Evolutionary conservation across 2,888 invertebrate genomes (phyloP).

Genomic region (Lepidocyrtoides sp.): DNA sequence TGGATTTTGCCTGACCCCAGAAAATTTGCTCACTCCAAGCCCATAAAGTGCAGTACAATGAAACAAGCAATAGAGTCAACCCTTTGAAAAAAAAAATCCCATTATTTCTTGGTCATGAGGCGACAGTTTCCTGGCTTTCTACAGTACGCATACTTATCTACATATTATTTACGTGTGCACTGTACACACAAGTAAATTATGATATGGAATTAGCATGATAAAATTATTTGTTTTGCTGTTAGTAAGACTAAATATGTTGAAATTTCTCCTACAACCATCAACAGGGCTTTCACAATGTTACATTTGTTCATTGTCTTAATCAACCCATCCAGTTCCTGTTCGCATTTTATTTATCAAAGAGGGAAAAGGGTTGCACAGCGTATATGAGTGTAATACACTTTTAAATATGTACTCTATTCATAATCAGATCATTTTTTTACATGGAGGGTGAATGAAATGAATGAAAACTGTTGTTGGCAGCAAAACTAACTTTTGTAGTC

Average conservation of each 20-base stretch:
- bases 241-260: neutral
- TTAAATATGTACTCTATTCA: neutral
- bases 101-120: slow-evolving; percentile 13
- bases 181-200: neutral
- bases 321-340: slow-evolving; percentile 81
- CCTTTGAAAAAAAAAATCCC: neutral
- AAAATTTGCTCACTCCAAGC: neutral
- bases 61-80: neutral
- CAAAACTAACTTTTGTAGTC: slow-evolving; percentile 9
- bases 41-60: too few species aligned
- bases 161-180: too few species aligned
- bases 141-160: slow-evolving; percentile 37
- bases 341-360: slow-evolving; percentile 56
- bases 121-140: slow-evolving; percentile 73
- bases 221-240: neutral
- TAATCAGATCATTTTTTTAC: slow-evolving; percentile 30
- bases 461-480: slow-evolving; percentile 63
- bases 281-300: slow-evolving; percentile 46
- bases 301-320: slow-evolving; percentile 68
- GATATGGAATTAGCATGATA: slow-evolving; percentile 9
- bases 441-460: slow-evolving; percentile 73
- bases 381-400: neutral
- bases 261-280: neutral
- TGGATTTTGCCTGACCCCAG: neutral
- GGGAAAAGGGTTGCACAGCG: neutral